Evolutionary conservation across 2,888 invertebrate species (phyloP), one percentile per base, ranked within the genome.

Genomic region (Orthonevra nobilis): DNA sequence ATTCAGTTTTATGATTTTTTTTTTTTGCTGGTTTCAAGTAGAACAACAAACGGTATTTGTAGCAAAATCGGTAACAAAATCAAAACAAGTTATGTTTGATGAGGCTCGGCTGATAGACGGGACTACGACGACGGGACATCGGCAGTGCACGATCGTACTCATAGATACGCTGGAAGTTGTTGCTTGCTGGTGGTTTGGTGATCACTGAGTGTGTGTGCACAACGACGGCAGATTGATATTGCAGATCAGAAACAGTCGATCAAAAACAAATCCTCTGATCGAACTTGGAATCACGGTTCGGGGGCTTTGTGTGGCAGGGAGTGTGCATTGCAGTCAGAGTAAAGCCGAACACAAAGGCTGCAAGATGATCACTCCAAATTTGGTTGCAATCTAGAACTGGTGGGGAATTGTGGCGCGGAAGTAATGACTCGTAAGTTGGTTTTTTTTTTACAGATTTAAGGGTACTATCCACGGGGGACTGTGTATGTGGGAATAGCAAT

Each of bases 21-120:
- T 14, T 36, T 66, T 15, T 19, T 34, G 34, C 54, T 56, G 34
- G 42, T 26, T 56, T 48, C 79, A 79, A 79, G 79, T 79, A 79
- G 79, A 79, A 66, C 79, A 73, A 68, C 79, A 79, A 79, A 79
- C 79, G 79, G 79, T 79, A 79, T 79, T 79, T 73, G 79, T 79
- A 79, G 79, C 79, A 79, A 79, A 79, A 79, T 79, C 79, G 79
- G 79, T 73, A 79, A 79, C 79, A 79, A 73, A 72, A 61, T 66
- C 66, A 30, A 72, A 79, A 79, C 79, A 61, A 79, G 79, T 79
- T 79, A 79, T 73, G 56, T 70, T 54, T 66, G 64, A 72, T 60
- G 77, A 66, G 64, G 58, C 50, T 64, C 58, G 38, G 58, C 46
- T 60, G 70, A 66, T 70, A 38, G 63, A 58, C 50, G 34, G 32